Evolutionary conservation across 2,888 invertebrate species (phyloP).

Genomic region (Pseudeuparius sepicola): DNA sequence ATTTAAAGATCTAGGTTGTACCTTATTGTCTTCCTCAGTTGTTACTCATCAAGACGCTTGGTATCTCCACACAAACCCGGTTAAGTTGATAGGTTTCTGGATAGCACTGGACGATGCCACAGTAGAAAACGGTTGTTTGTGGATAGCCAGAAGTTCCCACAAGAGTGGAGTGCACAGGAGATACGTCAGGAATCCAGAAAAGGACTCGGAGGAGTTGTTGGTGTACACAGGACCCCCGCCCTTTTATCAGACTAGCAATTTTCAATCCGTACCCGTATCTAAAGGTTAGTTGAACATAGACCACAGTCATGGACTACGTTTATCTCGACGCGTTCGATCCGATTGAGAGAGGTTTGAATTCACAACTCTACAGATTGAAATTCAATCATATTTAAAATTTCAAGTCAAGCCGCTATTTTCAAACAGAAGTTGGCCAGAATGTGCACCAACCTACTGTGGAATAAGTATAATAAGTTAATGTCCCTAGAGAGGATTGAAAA

Average conservation of each 20-base stretch:
- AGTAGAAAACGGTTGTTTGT: slow-evolving; percentile 87
- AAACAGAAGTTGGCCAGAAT: no score
- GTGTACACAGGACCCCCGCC: slow-evolving; percentile 61
- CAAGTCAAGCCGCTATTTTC: no score
- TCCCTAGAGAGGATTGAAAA: no score
- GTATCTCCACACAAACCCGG: slow-evolving; percentile 78
- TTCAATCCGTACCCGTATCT: slow-evolving; percentile 67
- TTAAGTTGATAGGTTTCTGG: slow-evolving; percentile 83
- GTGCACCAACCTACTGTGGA: no score
- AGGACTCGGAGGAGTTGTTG: slow-evolving; percentile 47
- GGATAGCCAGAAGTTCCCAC: slow-evolving; percentile 88
- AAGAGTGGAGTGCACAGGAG: slow-evolving; percentile 68
- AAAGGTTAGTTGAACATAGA: slow-evolving; percentile 78
- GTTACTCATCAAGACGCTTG: slow-evolving; percentile 78
- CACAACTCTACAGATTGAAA: no score
- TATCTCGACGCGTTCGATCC: no score
- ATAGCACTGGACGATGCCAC: slow-evolving; percentile 92
- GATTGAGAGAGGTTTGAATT: no score
- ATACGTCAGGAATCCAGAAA: slow-evolving; percentile 60
- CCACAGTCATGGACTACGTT: no score
- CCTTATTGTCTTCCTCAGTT: slow-evolving; percentile 44
- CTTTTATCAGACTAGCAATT: slow-evolving; percentile 62
- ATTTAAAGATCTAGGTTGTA: no score
- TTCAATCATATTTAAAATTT: no score
- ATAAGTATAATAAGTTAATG: no score